These are phyloP conservation scores for Propithecus perrieri DNA, from an alignment of 2,797 vertebrate genomes.

Conservation along the genomic window DNA sequence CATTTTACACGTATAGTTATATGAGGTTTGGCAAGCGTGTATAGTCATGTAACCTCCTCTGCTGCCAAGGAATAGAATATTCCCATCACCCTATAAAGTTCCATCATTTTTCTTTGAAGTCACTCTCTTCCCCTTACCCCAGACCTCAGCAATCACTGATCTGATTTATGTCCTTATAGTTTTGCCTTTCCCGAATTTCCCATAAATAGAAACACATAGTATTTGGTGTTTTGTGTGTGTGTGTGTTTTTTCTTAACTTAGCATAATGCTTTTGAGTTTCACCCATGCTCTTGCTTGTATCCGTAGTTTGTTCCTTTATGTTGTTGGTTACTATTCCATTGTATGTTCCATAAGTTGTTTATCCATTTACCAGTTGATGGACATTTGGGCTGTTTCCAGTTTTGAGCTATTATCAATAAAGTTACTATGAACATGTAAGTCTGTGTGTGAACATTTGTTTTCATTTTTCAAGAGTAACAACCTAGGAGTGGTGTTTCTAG, in stretches of 20 bases:
- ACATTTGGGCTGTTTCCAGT: not conserved
- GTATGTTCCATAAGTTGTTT: not conserved
- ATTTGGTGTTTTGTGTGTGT: not conserved
- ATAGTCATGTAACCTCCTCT: not conserved
- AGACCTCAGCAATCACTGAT: not conserved
- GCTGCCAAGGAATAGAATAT: not conserved
- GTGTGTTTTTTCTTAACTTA: not conserved
- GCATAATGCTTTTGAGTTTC: not conserved
- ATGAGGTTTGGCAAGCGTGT: not conserved
- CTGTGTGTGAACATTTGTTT: not conserved
- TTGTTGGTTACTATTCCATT: too few relatives aligned
- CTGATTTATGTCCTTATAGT: not conserved
- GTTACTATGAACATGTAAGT: not conserved
- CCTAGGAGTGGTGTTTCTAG: not conserved
- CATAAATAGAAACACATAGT: not conserved
- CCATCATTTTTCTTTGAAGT: not conserved
- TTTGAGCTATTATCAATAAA: not conserved
- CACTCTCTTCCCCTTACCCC: not conserved
- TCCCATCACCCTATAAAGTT: not conserved
- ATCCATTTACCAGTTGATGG: not conserved
- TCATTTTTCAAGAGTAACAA: not conserved
- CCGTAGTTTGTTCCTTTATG: not conserved
- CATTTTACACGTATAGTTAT: not conserved
- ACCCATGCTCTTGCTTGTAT: not conserved
- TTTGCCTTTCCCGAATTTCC: not conserved